Base-by-base conservation (phyloP, 37 sponge, comb jelly and placozoan species). In the Petrosia ficiformis region DNA sequence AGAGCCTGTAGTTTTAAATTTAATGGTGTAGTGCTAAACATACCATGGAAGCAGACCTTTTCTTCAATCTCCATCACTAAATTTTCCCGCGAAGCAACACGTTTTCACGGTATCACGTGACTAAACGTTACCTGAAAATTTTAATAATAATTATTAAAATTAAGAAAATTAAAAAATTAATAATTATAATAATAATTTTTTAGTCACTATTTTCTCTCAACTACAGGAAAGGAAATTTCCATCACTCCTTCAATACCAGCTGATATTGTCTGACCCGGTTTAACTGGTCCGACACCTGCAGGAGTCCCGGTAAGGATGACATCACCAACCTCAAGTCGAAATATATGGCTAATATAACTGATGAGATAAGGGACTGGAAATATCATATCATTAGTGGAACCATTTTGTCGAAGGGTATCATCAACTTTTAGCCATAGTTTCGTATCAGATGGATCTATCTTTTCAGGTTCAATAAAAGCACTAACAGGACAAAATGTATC, bases 401-500 rank as follows among this genome's bases (percentile, higher is more conserved):
- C 98, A 63, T 83, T 48, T 72, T 97, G 98, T 54, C 80, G 88
- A 48, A 81, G 19, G 31, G 74, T 79, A 2, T 89, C 90, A 69
- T 97, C 87, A 26, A 92, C 93, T 43, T 85, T 94, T 65, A 98
- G 68, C 90, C 93, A 93, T 52, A 98, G 78, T 22, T 44, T 59
- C 19, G 91, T 76, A 56, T 81, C 82, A 0, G 66, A 75, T 1
- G 66, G 26, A 29, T 79, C 48, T 1, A 95, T 36, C 74, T 82
- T 77, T 16, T 82, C 83, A n/a, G 29, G 41, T 10, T 65, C 72
- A 10, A 97, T 83, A 39, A 97, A 78, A 0, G 40, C 34, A 42
- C 98, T 92, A 30, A 97, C 73, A 1, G 98, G 98, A 72, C 95
- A 94, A 72, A 94, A 94, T 16, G 98, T 94, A 71, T 97, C 98